Evolutionary conservation across 2,888 invertebrate genomes (phyloP).

Genomic region (Drosophila eohydei): DNA sequence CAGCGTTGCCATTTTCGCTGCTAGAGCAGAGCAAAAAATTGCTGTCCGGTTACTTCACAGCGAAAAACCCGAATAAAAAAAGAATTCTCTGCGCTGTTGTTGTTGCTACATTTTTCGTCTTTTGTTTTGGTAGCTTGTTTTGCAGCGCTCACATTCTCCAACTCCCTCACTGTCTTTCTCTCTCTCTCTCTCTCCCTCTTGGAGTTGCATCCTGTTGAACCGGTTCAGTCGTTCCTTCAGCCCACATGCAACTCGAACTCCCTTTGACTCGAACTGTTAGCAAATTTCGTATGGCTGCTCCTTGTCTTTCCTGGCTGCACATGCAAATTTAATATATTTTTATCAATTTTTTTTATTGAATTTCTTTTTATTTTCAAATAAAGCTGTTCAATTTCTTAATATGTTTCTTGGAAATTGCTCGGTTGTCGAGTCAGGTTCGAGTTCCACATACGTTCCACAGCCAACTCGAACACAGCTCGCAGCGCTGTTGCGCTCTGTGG

Average conservation of each 20-base stretch:
- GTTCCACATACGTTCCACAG: constrained; percentile 55
- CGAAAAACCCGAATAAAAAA: constrained; percentile 40
- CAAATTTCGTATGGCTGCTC: not conserved
- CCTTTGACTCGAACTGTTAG: constrained; percentile 1
- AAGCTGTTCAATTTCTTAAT: not conserved
- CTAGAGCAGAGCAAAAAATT: constrained; percentile 57
- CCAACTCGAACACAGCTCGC: constrained; percentile 41
- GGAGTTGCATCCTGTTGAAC: constrained; percentile 71
- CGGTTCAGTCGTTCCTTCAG: constrained; percentile 48
- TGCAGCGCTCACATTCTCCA: constrained; percentile 19
- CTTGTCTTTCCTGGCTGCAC: not conserved
- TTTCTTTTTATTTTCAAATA: no score
- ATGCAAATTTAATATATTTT: constrained; percentile 1
- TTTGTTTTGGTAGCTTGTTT: constrained; percentile 64
- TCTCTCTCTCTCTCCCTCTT: not conserved
- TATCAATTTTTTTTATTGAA: not conserved
- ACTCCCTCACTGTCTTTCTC: constrained; percentile 3
- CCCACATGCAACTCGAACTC: constrained; percentile 33
- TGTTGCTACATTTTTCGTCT: constrained; percentile 50
- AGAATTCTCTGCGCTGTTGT: constrained; percentile 20
- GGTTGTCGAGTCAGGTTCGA: constrained; percentile 21
- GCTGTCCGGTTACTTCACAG: constrained; percentile 69
- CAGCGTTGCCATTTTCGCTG: constrained; percentile 60
- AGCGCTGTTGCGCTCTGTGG: not conserved
- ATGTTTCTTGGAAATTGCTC: not conserved